phyloP scores from a whole-genome alignment of 2,113 vertebrate genomes.

The Eptatretus burgeri region DNA sequence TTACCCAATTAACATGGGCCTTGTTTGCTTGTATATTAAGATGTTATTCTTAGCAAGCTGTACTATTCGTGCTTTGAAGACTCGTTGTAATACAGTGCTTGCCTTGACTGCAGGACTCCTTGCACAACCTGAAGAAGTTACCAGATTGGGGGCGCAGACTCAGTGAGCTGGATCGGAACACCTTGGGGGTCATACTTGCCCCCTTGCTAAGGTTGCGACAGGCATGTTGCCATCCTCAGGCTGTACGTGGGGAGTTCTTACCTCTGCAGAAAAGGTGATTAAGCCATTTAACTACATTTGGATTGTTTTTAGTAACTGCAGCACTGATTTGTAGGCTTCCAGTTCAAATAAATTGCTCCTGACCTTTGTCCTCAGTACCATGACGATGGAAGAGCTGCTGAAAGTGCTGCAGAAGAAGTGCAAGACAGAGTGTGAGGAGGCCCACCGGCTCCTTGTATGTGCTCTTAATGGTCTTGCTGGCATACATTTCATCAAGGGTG shows the following conservation, averaged over 20 bases:
- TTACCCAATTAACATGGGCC: no score
- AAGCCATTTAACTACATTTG: not conserved
- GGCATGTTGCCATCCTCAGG: slow-evolving; percentile 94
- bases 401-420: slow-evolving; percentile 92
- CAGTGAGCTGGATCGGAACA: slow-evolving; percentile 65
- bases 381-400: slow-evolving; percentile 93
- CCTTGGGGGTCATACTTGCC: slow-evolving; percentile 55
- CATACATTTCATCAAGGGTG: slow-evolving; percentile 96
- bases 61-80: no score
- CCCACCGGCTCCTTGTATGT: slow-evolving; percentile 71
- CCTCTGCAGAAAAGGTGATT: slow-evolving; percentile 86
- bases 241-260: slow-evolving; percentile 77
- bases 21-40: no score
- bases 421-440: slow-evolving; percentile 79
- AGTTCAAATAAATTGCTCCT: not conserved
- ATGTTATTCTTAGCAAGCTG: no score
- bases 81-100: no score
- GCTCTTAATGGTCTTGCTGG: slow-evolving; percentile 86
- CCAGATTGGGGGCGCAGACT: slow-evolving; percentile 77
- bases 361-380: slow-evolving; percentile 30
- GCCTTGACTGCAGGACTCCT: slow-evolving; percentile 25
- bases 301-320: not conserved
- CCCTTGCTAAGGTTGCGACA: slow-evolving; percentile 65
- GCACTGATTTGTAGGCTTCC: not conserved
- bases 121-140: slow-evolving; percentile 72